Conservation (phyloP, 2,888 invertebrate species). For the Apeira syringaria region DNA sequence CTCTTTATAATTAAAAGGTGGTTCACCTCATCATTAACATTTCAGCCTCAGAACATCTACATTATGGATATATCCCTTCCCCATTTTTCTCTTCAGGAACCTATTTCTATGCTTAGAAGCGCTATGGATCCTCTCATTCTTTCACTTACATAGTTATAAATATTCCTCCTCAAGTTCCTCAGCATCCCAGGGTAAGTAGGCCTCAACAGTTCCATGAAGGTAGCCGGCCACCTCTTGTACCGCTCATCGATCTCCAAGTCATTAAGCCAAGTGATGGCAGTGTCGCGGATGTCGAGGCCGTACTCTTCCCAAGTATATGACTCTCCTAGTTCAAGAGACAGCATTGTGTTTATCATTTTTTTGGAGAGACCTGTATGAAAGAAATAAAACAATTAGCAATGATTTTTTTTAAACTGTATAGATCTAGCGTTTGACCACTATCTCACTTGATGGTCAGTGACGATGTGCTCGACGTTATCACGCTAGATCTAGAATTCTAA, state of each 20-base stretch:
- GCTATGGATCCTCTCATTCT: too few relatives aligned
- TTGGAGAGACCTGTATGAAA: conserved; percentile 82
- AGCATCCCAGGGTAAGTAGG: conserved; percentile 99
- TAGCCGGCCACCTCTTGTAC: conserved; percentile 95
- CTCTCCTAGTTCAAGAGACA: conserved; percentile 88
- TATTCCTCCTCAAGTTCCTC: conserved; percentile 92
- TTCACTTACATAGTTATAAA: conserved; percentile 90
- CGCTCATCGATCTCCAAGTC: conserved; percentile 96
- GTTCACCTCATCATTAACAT: too few relatives aligned
- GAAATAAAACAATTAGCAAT: not conserved
- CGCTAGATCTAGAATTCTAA: too few relatives aligned
- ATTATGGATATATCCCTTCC: too few relatives aligned
- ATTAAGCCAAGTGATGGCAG: conserved; percentile 96
- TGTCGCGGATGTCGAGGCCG: conserved; percentile 97
- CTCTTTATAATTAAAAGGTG: too few relatives aligned
- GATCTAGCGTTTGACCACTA: too few relatives aligned
- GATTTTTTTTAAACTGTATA: too few relatives aligned
- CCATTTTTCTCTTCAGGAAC: too few relatives aligned
- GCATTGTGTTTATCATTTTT: conserved; percentile 84
- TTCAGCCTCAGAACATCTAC: too few relatives aligned
- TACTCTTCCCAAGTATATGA: conserved; percentile 87
- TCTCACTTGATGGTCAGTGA: too few relatives aligned
- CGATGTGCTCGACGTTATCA: too few relatives aligned
- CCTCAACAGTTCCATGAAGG: conserved; percentile 94
- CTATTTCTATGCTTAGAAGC: too few relatives aligned